phyloP scores from a whole-genome alignment of 2,888 invertebrate species.

The Serripes groenlandicus region DNA sequence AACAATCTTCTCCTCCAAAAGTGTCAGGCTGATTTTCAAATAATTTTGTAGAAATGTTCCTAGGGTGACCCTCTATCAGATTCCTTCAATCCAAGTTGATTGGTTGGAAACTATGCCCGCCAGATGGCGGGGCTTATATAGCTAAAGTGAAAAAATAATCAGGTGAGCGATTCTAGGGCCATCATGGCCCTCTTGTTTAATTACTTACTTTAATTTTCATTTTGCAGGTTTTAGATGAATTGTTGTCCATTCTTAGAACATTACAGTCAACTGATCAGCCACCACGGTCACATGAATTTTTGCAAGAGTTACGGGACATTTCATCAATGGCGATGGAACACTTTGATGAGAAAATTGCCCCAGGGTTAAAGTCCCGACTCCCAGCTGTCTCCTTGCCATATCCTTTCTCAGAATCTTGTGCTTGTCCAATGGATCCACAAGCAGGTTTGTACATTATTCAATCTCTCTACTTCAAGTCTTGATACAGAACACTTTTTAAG shows the following conservation, averaged over 20 bases:
- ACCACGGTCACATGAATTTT: slow-evolving; percentile 92
- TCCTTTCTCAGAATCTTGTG: slow-evolving; percentile 55
- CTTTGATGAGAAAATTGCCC: slow-evolving; percentile 97
- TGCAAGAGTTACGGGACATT: slow-evolving; percentile 96
- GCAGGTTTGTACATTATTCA: slow-evolving; percentile 14
- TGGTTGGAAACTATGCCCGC: too few relatives aligned
- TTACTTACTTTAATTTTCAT: too few relatives aligned
- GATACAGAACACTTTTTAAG: too few relatives aligned
- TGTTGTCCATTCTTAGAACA: slow-evolving; percentile 91
- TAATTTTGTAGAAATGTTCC: too few relatives aligned
- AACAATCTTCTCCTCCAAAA: too few relatives aligned
- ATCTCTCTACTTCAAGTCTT: background rate
- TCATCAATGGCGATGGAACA: slow-evolving; percentile 98
- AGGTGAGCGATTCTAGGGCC: too few relatives aligned
- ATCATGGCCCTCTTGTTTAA: too few relatives aligned
- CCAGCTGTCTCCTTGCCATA: slow-evolving; percentile 71
- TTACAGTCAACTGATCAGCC: slow-evolving; percentile 90
- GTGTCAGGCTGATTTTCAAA: too few relatives aligned
- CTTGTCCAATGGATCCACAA: slow-evolving; percentile 37
- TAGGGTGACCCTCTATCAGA: too few relatives aligned
- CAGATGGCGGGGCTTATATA: too few relatives aligned
- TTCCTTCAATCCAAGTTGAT: too few relatives aligned
- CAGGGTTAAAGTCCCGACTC: slow-evolving; percentile 86
- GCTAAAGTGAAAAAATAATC: too few relatives aligned
- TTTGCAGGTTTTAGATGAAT: slow-evolving; percentile 95